These are phyloP conservation scores for Platichthys flesus DNA, from an alignment of 2,113 vertebrate species.

Conservation along the genomic window DNA sequence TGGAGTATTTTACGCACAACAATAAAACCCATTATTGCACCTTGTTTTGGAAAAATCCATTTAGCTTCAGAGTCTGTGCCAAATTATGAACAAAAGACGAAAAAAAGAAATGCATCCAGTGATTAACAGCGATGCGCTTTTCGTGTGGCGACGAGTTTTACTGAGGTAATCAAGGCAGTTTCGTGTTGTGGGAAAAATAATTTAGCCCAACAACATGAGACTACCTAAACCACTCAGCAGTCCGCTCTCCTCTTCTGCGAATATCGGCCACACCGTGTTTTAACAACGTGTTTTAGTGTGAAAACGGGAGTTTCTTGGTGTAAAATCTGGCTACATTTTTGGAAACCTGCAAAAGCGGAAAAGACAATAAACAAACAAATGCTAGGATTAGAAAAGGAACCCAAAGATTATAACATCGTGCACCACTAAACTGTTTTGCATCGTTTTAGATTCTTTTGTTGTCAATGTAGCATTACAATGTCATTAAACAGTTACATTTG, in stretches of 20 bases:
- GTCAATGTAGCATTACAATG: not conserved
- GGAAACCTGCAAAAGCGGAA: constrained; percentile 2
- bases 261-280: not conserved
- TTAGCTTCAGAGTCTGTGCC: constrained; percentile 1
- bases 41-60: constrained; percentile 6
- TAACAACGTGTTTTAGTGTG: not conserved
- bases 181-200: constrained; percentile 94
- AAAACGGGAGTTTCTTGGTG: not conserved
- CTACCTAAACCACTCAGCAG: constrained; percentile 99
- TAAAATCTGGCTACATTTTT: not conserved
- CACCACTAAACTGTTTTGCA: not conserved
- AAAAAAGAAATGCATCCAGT: constrained; percentile 8
- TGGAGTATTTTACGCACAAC: constrained; percentile 37
- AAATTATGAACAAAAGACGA: constrained; percentile 2
- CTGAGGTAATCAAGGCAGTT: constrained; percentile 99
- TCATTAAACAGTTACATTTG: not conserved
- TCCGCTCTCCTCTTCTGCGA: constrained; percentile 69
- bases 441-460: not conserved
- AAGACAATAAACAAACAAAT: not conserved
- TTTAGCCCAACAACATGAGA: constrained; percentile 98
- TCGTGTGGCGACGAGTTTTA: constrained; percentile 87
- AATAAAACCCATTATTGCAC: constrained; percentile 38
- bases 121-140: constrained; percentile 47
- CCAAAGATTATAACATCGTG: not conserved
- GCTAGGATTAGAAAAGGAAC: not conserved